A percentile compares a stretch with the other conserved stretches of the same genome.
Conservation (phyloP, 2,113 vertebrate genomes). For the Lamprotornis superbus region DNA sequence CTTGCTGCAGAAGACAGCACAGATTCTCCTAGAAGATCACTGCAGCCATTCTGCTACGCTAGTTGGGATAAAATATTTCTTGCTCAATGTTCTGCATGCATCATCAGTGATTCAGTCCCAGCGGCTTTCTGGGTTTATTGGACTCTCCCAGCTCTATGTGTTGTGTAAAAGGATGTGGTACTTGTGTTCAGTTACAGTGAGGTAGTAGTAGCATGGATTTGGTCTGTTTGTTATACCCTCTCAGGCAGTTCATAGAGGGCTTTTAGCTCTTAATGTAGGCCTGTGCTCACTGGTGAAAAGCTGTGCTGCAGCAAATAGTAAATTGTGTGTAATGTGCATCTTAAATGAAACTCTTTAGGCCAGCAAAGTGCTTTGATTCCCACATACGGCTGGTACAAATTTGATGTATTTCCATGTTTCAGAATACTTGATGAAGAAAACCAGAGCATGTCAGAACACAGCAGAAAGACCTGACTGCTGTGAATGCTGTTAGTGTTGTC, state of each 20-base stretch:
- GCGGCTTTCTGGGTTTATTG: not conserved
- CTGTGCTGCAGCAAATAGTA: not conserved
- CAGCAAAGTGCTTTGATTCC: not conserved
- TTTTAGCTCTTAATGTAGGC: not conserved
- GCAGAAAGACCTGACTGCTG: not conserved
- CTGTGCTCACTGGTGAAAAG: not conserved
- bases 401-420: not conserved
- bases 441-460: not conserved
- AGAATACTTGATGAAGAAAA: not conserved
- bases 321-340: not conserved
- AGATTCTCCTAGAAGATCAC: not conserved
- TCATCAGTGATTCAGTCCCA: not conserved
- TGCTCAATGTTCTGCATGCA: not conserved
- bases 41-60: not conserved
- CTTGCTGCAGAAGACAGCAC: not conserved
- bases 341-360: not conserved
- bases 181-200: not conserved
- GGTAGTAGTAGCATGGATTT: not conserved
- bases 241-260: not conserved
- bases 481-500: not conserved
- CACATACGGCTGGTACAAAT: not conserved
- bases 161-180: not conserved
- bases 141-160: not conserved
- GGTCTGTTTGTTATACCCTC: not conserved
- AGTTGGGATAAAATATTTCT: not conserved